Base-by-base conservation (phyloP, 2,888 invertebrate species). In the Polydrusus pterygomalis region DNA sequence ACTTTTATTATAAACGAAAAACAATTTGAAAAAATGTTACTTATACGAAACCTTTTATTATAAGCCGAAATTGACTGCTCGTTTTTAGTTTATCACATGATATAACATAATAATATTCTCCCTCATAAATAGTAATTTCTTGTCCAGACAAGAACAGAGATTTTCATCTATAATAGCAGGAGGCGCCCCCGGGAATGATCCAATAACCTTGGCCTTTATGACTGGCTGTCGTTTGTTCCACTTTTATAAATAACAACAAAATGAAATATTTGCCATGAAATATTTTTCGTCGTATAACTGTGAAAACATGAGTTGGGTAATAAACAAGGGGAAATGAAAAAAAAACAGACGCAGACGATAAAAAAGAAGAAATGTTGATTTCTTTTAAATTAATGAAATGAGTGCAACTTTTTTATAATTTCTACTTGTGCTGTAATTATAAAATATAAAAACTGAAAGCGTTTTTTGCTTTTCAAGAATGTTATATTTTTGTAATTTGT, bases 81-180 rank as follows among this genome's bases (percentile, higher is more conserved):
- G 34, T 7, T 6, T n/a, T 43, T 43, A 43, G 43, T 47, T 47
- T 47, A 15, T 15, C 8, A 47, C 47, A 17, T 15, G 47, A 1
- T 47, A 47, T 47, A 47, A 17, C 47, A 15, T 17, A 51, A 54
- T 54, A 2, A 30, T n/a, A 7, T 13, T 8, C n/a, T 54, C 3
- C 30, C 30, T 54, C 25, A 54, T 54, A 54, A 54, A 54, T 30
- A 54, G 54, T 30, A 54, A 54, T 54, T 54, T 54, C 54, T 54
- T 30, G 25, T 30, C 30, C 30, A 54, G 20, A 0, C 20, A 51
- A 20, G 51, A 9, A 17, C 17, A 20, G 25, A 13, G 25, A 54
- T 25, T 54, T 54, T 54, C 30, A 30, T 30, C 30, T 54, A n/a
- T 54, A 30, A 54, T 54, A 54, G 54, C 54, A 1, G 13, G 30